Conservation (phyloP, 1,140 invertebrate genomes). For the Myzus persicae region DNA sequence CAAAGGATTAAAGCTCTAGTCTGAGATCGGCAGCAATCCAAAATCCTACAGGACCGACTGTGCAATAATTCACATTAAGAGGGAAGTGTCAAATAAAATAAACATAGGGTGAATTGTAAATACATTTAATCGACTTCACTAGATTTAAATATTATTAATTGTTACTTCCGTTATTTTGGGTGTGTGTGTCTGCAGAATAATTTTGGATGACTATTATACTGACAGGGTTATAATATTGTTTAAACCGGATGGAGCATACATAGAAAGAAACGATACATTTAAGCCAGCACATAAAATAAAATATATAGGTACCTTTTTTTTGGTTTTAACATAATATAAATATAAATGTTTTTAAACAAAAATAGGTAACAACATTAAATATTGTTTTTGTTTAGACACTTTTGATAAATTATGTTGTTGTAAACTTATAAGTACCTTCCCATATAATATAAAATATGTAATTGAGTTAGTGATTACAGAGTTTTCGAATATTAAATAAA, state of each 20-base stretch:
- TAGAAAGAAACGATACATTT: too few species aligned
- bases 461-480: not conserved
- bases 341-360: too few species aligned
- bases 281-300: too few species aligned
- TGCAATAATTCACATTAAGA: conserved; percentile 32
- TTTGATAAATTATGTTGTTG: not conserved
- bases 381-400: too few species aligned
- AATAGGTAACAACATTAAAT: too few species aligned
- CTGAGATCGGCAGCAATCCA: conserved; percentile 8
- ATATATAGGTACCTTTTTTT: too few species aligned
- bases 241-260: too few species aligned
- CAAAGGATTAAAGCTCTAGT: not conserved
- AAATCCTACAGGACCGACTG: not conserved
- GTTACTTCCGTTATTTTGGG: not conserved
- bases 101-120: conserved; percentile 27
- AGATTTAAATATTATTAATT: conserved; percentile 37
- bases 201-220: not conserved
- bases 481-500: not conserved
- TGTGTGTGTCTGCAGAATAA: not conserved
- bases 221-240: not conserved
- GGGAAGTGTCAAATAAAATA: conserved; percentile 29
- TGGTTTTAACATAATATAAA: too few species aligned
- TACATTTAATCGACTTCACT: not conserved
- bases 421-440: not conserved
- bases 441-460: not conserved